Evolutionary conservation across 35 echinoderm and acorn worm genomes (phyloP).

Genomic region (Heliocidaris tuberculata): DNA sequence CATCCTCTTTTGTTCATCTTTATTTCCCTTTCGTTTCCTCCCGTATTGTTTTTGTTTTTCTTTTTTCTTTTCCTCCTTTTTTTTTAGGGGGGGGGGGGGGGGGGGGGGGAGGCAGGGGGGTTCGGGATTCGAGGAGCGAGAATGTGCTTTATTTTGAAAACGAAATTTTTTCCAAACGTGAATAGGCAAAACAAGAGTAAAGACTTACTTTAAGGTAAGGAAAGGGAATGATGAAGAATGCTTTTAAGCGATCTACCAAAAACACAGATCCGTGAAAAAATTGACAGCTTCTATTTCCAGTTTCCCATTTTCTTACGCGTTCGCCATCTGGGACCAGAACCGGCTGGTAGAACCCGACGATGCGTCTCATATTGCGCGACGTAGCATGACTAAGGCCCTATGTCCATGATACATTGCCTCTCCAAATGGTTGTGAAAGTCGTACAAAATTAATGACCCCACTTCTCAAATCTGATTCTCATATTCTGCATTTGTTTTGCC

Average conservation of each 20-base stretch:
- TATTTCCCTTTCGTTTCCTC: no score
- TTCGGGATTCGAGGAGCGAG: no score
- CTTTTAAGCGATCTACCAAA: neutral
- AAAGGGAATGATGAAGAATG: neutral
- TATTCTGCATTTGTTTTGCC: conserved; percentile 6
- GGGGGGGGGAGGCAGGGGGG: no score
- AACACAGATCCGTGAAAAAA: neutral
- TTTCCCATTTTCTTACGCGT: neutral
- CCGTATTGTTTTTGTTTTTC: no score
- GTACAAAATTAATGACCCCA: conserved; percentile 32
- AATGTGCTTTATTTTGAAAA: no score
- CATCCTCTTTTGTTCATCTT: no score
- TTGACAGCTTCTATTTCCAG: neutral
- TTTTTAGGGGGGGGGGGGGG: no score
- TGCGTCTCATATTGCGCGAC: neutral
- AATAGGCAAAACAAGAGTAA: neutral
- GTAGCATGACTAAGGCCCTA: neutral
- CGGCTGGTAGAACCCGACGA: neutral
- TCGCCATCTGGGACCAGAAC: neutral
- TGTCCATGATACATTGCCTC: neutral
- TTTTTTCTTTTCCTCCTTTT: no score
- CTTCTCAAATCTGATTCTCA: neutral
- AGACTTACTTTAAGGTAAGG: no score
- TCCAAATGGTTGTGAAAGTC: conserved; percentile 18
- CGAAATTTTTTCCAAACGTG: no score